Evolutionary conservation across 2,888 invertebrate species (phyloP).

Genomic region (Dicycla oo): DNA sequence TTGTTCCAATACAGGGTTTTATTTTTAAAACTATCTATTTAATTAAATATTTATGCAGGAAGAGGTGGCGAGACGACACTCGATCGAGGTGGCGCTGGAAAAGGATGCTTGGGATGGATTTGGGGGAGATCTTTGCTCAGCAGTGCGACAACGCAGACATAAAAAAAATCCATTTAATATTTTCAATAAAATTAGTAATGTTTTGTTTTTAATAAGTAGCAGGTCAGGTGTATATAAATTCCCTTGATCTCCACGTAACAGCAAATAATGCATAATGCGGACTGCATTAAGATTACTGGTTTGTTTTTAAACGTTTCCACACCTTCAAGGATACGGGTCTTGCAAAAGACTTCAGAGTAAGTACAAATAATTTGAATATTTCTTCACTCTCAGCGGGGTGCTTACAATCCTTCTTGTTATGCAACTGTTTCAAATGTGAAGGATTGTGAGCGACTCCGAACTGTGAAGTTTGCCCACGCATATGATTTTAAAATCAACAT

Average conservation of each 20-base stretch:
- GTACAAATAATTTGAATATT: constrained; percentile 22
- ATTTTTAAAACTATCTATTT: too few relatives aligned
- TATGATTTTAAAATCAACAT: neutral
- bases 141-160: too few relatives aligned
- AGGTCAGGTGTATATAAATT: neutral
- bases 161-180: too few relatives aligned
- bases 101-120: too few relatives aligned
- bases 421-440: constrained; percentile 13
- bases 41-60: too few relatives aligned
- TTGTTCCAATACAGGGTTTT: neutral
- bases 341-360: constrained; percentile 4
- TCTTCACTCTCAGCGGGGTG: constrained; percentile 14
- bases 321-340: constrained; percentile 8
- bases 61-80: too few relatives aligned
- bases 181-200: too few relatives aligned
- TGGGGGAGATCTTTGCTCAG: too few relatives aligned
- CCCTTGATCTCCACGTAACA: neutral
- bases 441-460: constrained; percentile 8
- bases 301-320: constrained; percentile 15
- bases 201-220: too few relatives aligned
- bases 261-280: constrained; percentile 18
- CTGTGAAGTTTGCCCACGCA: neutral
- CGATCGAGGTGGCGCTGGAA: too few relatives aligned
- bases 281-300: constrained; percentile 5
- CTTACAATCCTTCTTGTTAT: neutral